Conservation (phyloP, 2,797 vertebrate genomes). For the Lepidocolaptes lacrymiger region DNA sequence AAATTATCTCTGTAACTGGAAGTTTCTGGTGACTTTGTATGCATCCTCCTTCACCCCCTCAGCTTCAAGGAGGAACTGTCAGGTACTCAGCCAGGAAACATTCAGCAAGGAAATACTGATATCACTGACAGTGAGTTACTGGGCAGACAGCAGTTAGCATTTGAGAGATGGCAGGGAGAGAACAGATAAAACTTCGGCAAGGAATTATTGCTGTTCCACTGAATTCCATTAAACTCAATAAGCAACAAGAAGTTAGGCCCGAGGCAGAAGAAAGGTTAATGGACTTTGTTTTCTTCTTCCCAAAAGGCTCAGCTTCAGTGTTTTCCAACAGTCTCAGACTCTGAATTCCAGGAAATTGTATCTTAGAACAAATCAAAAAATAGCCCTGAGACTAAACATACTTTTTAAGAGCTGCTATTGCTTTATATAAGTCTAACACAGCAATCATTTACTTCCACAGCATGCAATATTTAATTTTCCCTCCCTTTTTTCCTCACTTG, state of each 20-base stretch:
- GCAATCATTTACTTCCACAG: neutral
- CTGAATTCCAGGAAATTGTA: constrained; percentile 23
- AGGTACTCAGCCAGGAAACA: neutral
- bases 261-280: constrained; percentile 24
- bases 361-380: constrained; percentile 24
- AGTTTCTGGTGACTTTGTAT: neutral
- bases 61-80: neutral
- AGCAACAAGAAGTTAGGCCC: neutral
- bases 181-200: neutral
- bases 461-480: neutral
- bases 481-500: neutral
- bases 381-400: constrained; percentile 47
- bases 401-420: constrained; percentile 23
- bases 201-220: neutral
- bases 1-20: neutral
- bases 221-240: neutral
- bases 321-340: constrained; percentile 2
- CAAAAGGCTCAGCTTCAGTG: constrained; percentile 5
- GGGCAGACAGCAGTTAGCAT: neutral
- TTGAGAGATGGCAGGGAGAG: neutral
- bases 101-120: neutral
- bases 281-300: neutral
- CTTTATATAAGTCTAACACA: neutral
- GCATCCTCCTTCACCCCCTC: neutral
- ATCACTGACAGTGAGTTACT: neutral